Conservation (phyloP, 2,888 invertebrate genomes). For the Drosophila nr. perissopoda region DNA sequence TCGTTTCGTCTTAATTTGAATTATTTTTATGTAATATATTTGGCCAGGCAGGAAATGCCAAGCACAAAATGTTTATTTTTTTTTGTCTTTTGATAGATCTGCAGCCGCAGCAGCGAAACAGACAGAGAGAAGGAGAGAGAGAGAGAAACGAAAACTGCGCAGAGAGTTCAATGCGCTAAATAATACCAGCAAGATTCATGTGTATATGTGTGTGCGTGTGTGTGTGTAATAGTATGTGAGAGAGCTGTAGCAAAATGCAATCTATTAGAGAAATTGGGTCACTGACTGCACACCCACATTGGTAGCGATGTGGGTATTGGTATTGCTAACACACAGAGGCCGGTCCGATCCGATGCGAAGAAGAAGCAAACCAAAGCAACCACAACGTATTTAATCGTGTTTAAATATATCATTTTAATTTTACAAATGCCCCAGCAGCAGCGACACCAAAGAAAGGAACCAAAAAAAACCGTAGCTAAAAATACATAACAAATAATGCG, state of each 20-base stretch:
- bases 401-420: constrained; percentile 65
- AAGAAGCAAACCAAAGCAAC: constrained; percentile 8
- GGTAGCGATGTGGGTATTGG: constrained; percentile 34
- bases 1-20: constrained; percentile 16
- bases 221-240: constrained; percentile 12
- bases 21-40: constrained; percentile 51
- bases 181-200: constrained; percentile 29
- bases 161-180: constrained; percentile 72
- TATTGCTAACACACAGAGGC: constrained; percentile 33
- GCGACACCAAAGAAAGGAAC: constrained; percentile 22
- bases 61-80: constrained; percentile 34
- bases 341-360: constrained; percentile 35
- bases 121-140: background rate
- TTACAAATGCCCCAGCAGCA: constrained; percentile 5
- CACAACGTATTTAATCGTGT: constrained; percentile 40
- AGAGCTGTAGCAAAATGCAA: constrained; percentile 68
- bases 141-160: constrained; percentile 14
- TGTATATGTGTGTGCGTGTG: constrained; percentile 2
- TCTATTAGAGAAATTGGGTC: constrained; percentile 77
- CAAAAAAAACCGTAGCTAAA: constrained; percentile 63
- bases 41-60: constrained; percentile 53
- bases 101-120: constrained; percentile 8
- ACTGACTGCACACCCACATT: constrained; percentile 78
- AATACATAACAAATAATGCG: constrained; percentile 61
- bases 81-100: constrained; percentile 16